Base-by-base conservation (phyloP, 2,797 vertebrate species). In the Acridotheres tristis region DNA sequence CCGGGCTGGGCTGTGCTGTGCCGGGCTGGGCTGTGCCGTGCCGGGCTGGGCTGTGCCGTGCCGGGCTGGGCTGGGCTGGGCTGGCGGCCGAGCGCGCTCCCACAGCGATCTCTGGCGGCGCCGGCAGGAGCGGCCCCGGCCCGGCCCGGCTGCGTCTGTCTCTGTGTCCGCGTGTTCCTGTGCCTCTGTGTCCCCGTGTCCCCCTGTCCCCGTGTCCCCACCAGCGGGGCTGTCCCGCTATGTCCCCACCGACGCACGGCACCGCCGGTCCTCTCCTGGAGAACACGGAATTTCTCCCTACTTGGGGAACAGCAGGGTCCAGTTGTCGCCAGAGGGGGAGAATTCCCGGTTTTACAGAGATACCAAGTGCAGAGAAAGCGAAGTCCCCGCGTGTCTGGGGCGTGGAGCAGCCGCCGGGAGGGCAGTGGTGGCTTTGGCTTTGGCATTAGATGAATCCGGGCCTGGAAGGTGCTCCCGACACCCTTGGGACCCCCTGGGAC, bases 301-400 rank as follows among this genome's bases (percentile, higher is more conserved):
- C 30, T 3, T 6, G 27, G 17, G 23, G 20, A 26, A 32, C 55
- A 36, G 5, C 3, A 12, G 58, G 3, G 2, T 11, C 12, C 17
- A 0, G 5, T 5, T 75, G n/a, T 10, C 30, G 16, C 18, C 58
- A 20, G 30, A 45, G 20, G 4, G 17, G 16, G 11, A 80, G 29
- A n/a, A 63, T 32, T 10, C 32, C 23, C 71, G 1, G 14, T 2
- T 36, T 40, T 61, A 22, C 23, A 9, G 54, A 21, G 42, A 2
- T 5, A 5, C 0, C 34, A 3, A 23, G 27, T 0, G 16, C 27
- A 20, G 30, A 11, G 53, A 23, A 47, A 51, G 27, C 7, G 3
- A 15, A 19, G 34, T 2, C 48, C 20, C 30, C 10, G 1, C 19
- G 25, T 5, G 36, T 38, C 29, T 0, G 0, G 42, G 40, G 43